Evolutionary conservation across 2,797 vertebrate genomes (phyloP).

Genomic region (Pangasius sanitwongsei): DNA sequence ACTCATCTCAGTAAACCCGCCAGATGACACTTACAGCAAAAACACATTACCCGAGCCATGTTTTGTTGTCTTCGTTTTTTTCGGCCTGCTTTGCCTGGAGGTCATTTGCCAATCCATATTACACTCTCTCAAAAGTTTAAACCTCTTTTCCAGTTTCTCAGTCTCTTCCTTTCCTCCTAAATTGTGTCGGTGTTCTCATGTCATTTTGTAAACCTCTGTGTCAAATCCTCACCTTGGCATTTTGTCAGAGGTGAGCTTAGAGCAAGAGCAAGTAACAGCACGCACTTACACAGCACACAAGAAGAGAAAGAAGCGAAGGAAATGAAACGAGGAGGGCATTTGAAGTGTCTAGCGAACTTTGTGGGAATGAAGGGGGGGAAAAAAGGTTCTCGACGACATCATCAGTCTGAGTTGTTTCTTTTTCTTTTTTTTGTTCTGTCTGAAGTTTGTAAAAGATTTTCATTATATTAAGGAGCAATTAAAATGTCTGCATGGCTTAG

Average conservation of each 20-base stretch:
- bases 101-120: conserved; percentile 78
- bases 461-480: conserved; percentile 40
- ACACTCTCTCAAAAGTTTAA: conserved; percentile 34
- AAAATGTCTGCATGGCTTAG: conserved; percentile 26
- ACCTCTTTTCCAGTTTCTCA: conserved; percentile 10
- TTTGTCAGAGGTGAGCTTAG: conserved; percentile 75
- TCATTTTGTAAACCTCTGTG: conserved; percentile 72
- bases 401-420: conserved; percentile 56
- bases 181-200: conserved; percentile 62
- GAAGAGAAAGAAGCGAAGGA: conserved; percentile 61
- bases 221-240: conserved; percentile 73
- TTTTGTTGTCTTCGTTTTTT: conserved; percentile 72
- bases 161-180: conserved; percentile 36
- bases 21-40: conserved; percentile 79
- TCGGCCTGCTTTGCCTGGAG: conserved; percentile 73
- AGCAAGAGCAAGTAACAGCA: conserved; percentile 66
- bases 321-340: conserved; percentile 65
- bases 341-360: conserved; percentile 75
- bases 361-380: conserved; percentile 52
- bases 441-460: conserved; percentile 48
- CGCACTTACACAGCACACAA: conserved; percentile 73
- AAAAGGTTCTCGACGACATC: conserved; percentile 72
- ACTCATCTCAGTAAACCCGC: conserved; percentile 68
- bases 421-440: conserved; percentile 11
- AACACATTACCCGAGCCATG: conserved; percentile 76